phyloP scores from a whole-genome alignment of 2,888 invertebrate species.

The Caenorhabditis sinica region DNA sequence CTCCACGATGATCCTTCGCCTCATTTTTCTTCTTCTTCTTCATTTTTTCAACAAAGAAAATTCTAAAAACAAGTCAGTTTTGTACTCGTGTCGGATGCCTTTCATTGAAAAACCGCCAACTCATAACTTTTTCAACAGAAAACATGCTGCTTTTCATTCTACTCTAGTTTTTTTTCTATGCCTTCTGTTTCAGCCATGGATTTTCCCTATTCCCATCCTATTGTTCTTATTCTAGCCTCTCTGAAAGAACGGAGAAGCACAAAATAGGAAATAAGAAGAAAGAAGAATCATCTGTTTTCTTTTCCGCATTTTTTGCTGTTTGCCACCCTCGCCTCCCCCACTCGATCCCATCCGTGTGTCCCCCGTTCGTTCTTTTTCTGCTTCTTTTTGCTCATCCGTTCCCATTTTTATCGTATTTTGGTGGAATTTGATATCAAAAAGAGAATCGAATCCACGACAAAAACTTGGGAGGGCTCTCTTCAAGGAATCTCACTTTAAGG shows the following conservation, averaged over 20 bases:
- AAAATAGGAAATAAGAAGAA: slow-evolving; percentile 26
- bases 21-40: slow-evolving; percentile 7
- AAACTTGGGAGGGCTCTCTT: slow-evolving; percentile 26
- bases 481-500: slow-evolving; percentile 16
- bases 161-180: too few species aligned
- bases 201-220: neutral
- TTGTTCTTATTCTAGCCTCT: slow-evolving; percentile 47
- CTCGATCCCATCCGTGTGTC: slow-evolving; percentile 45
- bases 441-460: neutral
- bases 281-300: slow-evolving; percentile 54
- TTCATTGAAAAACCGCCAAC: slow-evolving; percentile 14
- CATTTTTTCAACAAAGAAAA: slow-evolving; percentile 18
- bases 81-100: slow-evolving; percentile 13
- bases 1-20: slow-evolving; percentile 24
- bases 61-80: slow-evolving; percentile 18
- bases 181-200: slow-evolving; percentile 17
- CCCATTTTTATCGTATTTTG: slow-evolving; percentile 40
- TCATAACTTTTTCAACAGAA: slow-evolving; percentile 38
- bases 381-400: slow-evolving; percentile 9
- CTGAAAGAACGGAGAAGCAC: slow-evolving; percentile 31
- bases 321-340: slow-evolving; percentile 64
- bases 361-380: slow-evolving; percentile 26
- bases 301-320: slow-evolving; percentile 52
- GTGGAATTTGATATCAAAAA: slow-evolving; percentile 29
- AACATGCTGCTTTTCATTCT: slow-evolving; percentile 1